Base-by-base conservation (phyloP, 2,888 invertebrate genomes). In the Dicyrtomina minuta region DNA sequence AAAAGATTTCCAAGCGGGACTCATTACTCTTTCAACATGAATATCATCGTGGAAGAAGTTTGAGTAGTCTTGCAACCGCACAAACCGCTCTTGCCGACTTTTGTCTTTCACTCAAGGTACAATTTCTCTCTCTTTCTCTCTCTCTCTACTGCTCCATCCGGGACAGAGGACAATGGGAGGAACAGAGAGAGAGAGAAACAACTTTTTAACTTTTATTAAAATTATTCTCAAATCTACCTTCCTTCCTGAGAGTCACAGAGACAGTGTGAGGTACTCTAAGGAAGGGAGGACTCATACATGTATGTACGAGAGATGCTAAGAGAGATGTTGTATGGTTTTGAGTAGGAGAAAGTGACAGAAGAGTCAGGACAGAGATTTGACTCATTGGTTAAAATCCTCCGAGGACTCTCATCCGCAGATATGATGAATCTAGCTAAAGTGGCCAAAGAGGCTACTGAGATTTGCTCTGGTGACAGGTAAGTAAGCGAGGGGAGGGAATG, bases 391-490 rank as follows among this genome's bases (percentile, higher is more conserved):
- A 53, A 66, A 24, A 66, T 51, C 24, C 73, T 78, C 15, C 74
- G 76, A 59, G 75, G 75, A 6, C 70, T 78, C 27, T 70, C 62
- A 8, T 26, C 62, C 0, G 5, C 51, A 1, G 72, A 77, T 51
- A 73, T 78, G 74, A 72, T 66, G 68, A 75, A 66, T 70, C 68
- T 78, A 24, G 73, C 76, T 58, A 68, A 74, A 66, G 77, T 78
- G 24, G 73, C 76, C 53, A 68, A 74, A 66, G 77, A 77, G 51
- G 74, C 76, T 15, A 22, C 72, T 15, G 68, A 70, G 39, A 66
- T 77, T 66, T 78, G 78, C 68, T 70, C 75, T 22, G 77, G 77
- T 33, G 74, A 77, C 74, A 77, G 76, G 78, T 77, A 72, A 70
- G 68, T 27, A 5, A 33, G 33, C 33, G 33, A 33, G 33, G 33